These are phyloP conservation scores for Coptodon bakossiorum DNA, from an alignment of 2,113 vertebrate genomes.

Conservation along the genomic window DNA sequence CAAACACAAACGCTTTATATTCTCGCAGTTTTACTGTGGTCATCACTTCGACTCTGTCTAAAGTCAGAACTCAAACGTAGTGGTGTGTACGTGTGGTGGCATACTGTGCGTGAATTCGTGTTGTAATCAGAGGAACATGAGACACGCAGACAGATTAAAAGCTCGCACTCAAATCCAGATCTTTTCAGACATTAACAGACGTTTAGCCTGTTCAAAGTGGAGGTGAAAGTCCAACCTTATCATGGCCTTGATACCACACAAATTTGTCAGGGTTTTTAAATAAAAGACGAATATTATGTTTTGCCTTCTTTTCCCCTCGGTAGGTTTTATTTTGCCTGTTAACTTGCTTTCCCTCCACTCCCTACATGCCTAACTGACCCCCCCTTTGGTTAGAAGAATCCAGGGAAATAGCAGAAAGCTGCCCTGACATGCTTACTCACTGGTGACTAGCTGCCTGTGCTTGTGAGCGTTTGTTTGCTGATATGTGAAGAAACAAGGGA, in stretches of 20 bases:
- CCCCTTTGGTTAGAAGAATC: constrained; percentile 32
- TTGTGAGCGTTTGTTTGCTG: neutral
- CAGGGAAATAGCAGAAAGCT: constrained; percentile 46
- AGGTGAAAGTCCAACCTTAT: constrained; percentile 17
- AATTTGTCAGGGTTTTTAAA: neutral
- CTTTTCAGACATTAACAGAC: neutral
- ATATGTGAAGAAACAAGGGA: neutral
- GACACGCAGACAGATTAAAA: neutral
- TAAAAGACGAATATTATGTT: neutral
- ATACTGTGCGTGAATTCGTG: neutral
- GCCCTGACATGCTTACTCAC: constrained; percentile 54
- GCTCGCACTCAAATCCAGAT: neutral
- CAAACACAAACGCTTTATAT: neutral
- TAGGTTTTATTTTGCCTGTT: neutral
- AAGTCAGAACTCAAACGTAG: neutral
- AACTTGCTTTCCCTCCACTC: constrained; percentile 12
- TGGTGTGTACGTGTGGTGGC: neutral
- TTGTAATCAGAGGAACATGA: neutral
- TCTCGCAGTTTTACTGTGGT: neutral
- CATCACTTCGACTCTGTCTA: neutral
- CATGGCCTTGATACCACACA: neutral
- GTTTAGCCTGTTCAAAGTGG: neutral
- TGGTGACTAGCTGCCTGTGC: neutral
- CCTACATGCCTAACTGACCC: constrained; percentile 33
- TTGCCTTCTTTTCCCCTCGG: neutral